Percentiles rank a stretch among this genome's conserved stretches.
These are phyloP conservation scores for Ambastaia sidthimunki DNA, from an alignment of 2,797 vertebrate species.

Conservation along the genomic window DNA sequence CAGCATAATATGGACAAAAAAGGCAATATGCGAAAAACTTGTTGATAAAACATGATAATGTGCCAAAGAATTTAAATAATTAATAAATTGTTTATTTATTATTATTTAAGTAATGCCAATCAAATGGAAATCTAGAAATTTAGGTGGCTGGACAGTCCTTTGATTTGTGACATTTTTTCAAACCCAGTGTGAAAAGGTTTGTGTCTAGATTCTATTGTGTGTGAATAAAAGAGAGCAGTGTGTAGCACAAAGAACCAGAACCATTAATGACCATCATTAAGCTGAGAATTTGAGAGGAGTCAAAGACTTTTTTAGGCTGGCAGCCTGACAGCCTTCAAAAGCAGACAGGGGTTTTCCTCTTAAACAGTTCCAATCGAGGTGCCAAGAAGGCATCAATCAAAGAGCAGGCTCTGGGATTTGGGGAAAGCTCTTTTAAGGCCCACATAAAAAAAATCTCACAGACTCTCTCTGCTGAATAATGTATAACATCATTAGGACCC, in stretches of 20 bases:
- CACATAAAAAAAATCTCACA: conserved; percentile 20
- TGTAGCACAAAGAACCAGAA: conserved; percentile 4
- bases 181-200: not conserved
- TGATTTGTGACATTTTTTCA: not conserved
- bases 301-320: not conserved
- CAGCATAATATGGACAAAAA: not conserved
- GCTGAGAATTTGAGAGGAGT: not conserved
- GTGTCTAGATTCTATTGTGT: not conserved
- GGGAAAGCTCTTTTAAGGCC: conserved; percentile 38
- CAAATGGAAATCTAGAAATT: too few species aligned
- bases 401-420: conserved; percentile 6
- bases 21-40: not conserved
- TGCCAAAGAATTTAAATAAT: not conserved
- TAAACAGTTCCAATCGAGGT: conserved; percentile 11
- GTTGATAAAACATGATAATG: not conserved
- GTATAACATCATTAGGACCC: conserved; percentile 41
- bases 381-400: conserved; percentile 51
- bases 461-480: conserved; percentile 47
- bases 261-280: conserved; percentile 20
- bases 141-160: not conserved
- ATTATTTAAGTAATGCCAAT: too few species aligned
- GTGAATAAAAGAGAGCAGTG: not conserved
- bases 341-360: conserved; percentile 26
- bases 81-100: too few species aligned
- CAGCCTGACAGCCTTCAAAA: not conserved